A percentile compares a stretch with the other conserved stretches of the same genome.
Evolutionary conservation across 2,797 vertebrate species (phyloP).

Genomic region (Enteromius thamalakanensis): DNA sequence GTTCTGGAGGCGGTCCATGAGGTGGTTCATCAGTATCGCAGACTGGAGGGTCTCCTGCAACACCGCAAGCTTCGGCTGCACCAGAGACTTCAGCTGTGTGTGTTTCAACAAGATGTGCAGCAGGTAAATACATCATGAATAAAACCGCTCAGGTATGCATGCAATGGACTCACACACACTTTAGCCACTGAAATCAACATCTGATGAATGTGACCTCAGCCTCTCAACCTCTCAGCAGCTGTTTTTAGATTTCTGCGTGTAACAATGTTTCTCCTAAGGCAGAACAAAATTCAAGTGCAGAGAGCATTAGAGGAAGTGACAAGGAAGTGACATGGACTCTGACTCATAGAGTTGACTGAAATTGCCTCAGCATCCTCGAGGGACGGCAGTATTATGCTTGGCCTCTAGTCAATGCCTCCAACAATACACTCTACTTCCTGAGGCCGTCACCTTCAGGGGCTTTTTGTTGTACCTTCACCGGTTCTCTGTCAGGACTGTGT

Average conservation of each 20-base stretch:
- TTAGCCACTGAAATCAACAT: background rate
- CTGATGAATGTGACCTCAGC: background rate
- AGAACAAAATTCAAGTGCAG: slow-evolving; percentile 14
- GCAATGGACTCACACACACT: background rate
- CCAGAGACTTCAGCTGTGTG: slow-evolving; percentile 95
- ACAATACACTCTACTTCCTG: slow-evolving; percentile 57
- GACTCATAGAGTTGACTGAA: slow-evolving; percentile 34
- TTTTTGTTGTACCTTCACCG: slow-evolving; percentile 34
- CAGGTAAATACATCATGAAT: slow-evolving; percentile 79
- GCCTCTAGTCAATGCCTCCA: slow-evolving; percentile 48
- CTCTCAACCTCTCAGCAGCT: slow-evolving; percentile 17
- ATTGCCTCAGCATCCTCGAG: slow-evolving; percentile 38
- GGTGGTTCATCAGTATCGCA: slow-evolving; percentile 86
- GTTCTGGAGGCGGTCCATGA: slow-evolving; percentile 94
- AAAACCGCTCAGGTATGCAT: background rate
- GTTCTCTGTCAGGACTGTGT: slow-evolving; percentile 31
- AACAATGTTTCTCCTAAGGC: slow-evolving; percentile 9
- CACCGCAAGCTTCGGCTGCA: slow-evolving; percentile 95
- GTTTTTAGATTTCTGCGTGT: slow-evolving; percentile 8
- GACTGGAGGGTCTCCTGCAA: slow-evolving; percentile 92
- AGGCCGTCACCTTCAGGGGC: slow-evolving; percentile 1
- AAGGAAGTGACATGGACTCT: slow-evolving; percentile 25
- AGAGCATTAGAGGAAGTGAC: slow-evolving; percentile 38
- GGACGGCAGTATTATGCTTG: slow-evolving; percentile 53
- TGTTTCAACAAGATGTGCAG: slow-evolving; percentile 97